Conservation (phyloP, 2,113 vertebrate genomes). For the Tupaia tana region DNA sequence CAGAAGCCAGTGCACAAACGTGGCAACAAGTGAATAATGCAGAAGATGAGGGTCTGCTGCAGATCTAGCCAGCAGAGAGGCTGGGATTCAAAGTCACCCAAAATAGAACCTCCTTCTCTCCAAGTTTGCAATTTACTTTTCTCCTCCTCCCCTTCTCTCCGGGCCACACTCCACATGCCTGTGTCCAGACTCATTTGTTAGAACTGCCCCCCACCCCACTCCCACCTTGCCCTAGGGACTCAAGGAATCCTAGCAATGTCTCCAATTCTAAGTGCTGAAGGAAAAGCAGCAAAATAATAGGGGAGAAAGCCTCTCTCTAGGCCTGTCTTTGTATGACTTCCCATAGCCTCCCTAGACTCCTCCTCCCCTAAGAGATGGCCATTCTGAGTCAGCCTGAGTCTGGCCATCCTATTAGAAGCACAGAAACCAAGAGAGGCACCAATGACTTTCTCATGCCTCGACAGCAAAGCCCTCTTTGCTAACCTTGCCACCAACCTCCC, state of each 20-base stretch:
- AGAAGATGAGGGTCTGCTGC: neutral
- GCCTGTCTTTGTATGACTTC: neutral
- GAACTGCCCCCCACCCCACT: neutral
- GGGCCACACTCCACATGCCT: conserved; percentile 57
- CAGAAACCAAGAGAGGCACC: neutral
- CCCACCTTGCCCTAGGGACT: conserved; percentile 53
- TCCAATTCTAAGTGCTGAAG: conserved; percentile 27
- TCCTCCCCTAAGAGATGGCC: neutral
- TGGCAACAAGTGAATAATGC: neutral
- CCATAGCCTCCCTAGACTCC: neutral
- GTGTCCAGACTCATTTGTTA: conserved; percentile 71
- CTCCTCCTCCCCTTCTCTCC: neutral
- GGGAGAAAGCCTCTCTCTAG: neutral
- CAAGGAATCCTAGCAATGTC: conserved; percentile 72
- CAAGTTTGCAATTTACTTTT: neutral
- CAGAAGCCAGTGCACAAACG: neutral
- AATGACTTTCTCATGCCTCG: neutral
- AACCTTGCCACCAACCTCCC: neutral
- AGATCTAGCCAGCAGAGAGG: neutral
- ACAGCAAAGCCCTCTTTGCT: neutral
- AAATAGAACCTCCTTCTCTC: conserved; percentile 14
- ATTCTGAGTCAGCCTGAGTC: neutral
- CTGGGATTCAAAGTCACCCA: neutral
- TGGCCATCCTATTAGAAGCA: neutral
- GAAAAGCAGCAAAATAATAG: conserved; percentile 5